Evolutionary conservation across 2,888 invertebrate species (phyloP).

Genomic region (Diogma glabrata): DNA sequence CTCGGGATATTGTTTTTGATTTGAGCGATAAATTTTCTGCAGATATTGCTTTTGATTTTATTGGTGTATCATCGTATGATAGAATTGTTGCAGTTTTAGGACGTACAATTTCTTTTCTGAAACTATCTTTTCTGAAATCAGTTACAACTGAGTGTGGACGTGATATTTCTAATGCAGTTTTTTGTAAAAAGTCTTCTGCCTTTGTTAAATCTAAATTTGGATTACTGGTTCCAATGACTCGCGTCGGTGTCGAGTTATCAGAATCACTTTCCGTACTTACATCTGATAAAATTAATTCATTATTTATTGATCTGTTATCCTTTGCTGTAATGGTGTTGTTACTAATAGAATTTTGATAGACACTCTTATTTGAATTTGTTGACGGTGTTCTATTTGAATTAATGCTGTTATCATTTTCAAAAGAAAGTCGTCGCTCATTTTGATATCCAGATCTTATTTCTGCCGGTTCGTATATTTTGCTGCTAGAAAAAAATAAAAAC

Average conservation of each 20-base stretch:
- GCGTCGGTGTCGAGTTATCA: conserved; percentile 16
- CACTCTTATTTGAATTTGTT: background rate
- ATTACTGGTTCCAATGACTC: conserved; percentile 10
- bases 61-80: conserved; percentile 3
- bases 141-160: background rate
- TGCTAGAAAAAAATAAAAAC: too few species aligned
- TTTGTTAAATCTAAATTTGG: background rate
- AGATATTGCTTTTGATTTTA: background rate
- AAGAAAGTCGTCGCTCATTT: too few species aligned
- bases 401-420: too few species aligned
- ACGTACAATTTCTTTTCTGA: background rate
- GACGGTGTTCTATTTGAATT: conserved; percentile 3
- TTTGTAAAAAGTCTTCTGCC: background rate
- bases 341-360: background rate
- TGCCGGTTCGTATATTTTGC: too few species aligned
- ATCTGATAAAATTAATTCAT: conserved; percentile 14
- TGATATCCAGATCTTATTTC: too few species aligned
- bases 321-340: too few species aligned
- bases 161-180: conserved; percentile 1
- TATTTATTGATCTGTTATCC: background rate
- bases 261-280: conserved; percentile 14
- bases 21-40: conserved; percentile 15
- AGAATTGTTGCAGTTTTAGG: conserved; percentile 6
- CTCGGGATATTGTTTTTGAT: conserved; percentile 16
- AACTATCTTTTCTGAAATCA: background rate